Evolutionary conservation across 2,113 vertebrate genomes (phyloP).

Genomic region (Anarhynchus alexandrinus): DNA sequence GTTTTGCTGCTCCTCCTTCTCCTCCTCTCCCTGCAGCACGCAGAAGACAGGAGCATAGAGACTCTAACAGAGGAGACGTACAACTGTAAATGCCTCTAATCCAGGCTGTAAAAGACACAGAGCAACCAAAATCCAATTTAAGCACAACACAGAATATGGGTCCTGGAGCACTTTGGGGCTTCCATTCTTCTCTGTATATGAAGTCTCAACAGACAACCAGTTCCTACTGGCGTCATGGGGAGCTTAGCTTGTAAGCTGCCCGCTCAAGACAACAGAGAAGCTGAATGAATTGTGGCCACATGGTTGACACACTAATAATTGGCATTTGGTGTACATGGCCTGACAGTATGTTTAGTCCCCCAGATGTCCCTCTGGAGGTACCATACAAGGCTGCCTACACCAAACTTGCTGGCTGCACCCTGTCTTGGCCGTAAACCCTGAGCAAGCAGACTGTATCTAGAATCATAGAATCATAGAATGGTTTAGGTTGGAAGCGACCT

Average conservation of each 20-base stretch:
- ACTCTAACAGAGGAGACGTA: not conserved
- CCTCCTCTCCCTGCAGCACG: not conserved
- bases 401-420: not conserved
- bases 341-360: not conserved
- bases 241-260: not conserved
- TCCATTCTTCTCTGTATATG: not conserved
- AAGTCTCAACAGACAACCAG: not conserved
- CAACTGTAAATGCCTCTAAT: not conserved
- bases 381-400: not conserved
- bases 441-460: not conserved
- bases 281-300: not conserved
- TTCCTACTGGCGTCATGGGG: fast-evolving
- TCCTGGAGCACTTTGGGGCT: not conserved
- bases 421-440: not conserved
- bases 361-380: not conserved
- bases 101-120: not conserved
- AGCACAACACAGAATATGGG: fast-evolving
- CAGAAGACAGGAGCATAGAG: not conserved
- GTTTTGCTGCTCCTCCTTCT: not conserved
- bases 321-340: not conserved
- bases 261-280: not conserved
- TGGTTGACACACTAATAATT: not conserved
- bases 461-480: too few relatives aligned
- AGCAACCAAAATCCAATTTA: not conserved
- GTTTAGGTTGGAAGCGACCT: too few relatives aligned